phyloP scores from a whole-genome alignment of 2,888 invertebrate species.

The Drosophila nr. fundita region DNA sequence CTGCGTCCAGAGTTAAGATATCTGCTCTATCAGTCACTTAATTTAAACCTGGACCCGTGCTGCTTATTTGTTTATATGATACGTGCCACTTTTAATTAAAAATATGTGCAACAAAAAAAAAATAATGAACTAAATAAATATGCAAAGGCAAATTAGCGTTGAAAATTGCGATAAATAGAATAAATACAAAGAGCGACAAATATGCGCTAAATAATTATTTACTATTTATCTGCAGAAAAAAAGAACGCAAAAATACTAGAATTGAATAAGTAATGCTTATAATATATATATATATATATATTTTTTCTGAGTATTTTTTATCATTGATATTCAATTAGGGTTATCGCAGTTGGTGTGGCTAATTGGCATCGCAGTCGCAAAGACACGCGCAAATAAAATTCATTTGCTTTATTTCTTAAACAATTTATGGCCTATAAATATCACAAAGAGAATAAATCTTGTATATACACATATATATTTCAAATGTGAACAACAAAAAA shows the following conservation, averaged over 20 bases:
- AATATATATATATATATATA: not conserved
- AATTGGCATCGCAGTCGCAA: slow-evolving; percentile 49
- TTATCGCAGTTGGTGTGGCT: slow-evolving; percentile 61
- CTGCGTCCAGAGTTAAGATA: slow-evolving; percentile 12
- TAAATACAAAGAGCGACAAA: slow-evolving; percentile 43
- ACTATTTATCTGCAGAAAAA: slow-evolving; percentile 38
- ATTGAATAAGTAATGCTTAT: slow-evolving; percentile 41
- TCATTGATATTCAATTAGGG: slow-evolving; percentile 70
- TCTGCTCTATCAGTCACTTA: not conserved
- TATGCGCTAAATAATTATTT: slow-evolving; percentile 59
- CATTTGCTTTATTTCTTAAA: slow-evolving; percentile 34
- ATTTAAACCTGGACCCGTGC: slow-evolving; percentile 18
- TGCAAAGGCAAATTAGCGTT: slow-evolving; percentile 31
- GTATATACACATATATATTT: not conserved
- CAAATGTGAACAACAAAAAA: not conserved
- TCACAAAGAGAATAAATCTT: not conserved
- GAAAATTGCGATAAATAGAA: slow-evolving; percentile 42
- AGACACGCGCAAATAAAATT: slow-evolving; percentile 59
- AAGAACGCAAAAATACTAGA: not conserved
- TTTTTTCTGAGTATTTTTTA: slow-evolving; percentile 6
- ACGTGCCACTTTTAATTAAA: slow-evolving; percentile 48
- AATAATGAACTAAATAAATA: slow-evolving; percentile 6
- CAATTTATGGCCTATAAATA: slow-evolving; percentile 16
- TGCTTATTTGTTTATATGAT: slow-evolving; percentile 26
- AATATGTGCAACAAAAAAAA: slow-evolving; percentile 2